Evolutionary conservation across 2,888 invertebrate species (phyloP).

Genomic region (Polydrusus cervinus): DNA sequence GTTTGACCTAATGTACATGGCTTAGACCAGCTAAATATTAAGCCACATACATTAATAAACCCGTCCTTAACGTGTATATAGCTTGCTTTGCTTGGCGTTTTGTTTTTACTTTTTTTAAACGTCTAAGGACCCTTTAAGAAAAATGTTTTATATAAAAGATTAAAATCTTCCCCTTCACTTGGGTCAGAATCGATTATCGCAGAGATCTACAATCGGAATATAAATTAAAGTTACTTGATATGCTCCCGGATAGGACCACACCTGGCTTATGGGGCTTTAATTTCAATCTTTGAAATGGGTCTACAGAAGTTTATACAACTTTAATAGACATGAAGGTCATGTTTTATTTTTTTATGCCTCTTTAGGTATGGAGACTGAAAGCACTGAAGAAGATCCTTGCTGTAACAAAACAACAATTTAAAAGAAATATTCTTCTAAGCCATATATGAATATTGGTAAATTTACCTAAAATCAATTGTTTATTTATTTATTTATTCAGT

Average conservation of each 20-base stretch:
- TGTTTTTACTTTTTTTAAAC: background rate
- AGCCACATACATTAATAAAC: too few relatives aligned
- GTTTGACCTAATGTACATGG: too few relatives aligned
- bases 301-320: constrained; percentile 15
- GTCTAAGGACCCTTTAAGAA: background rate
- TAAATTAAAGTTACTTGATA: constrained; percentile 29
- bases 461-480: too few relatives aligned
- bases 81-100: background rate
- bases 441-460: too few relatives aligned
- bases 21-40: too few relatives aligned
- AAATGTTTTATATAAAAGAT: constrained; percentile 10
- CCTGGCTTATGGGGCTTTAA: constrained; percentile 26
- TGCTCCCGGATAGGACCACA: constrained; percentile 22
- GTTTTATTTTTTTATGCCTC: background rate
- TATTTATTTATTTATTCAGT: too few relatives aligned
- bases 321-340: background rate
- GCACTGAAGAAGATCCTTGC: too few relatives aligned
- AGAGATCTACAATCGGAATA: constrained; percentile 23
- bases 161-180: constrained; percentile 21
- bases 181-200: constrained; percentile 7
- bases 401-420: too few relatives aligned
- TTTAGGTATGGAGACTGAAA: too few relatives aligned
- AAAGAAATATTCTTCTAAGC: too few relatives aligned
- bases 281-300: constrained; percentile 19
- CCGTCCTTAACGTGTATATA: too few relatives aligned